Conservation (phyloP, 1,140 invertebrate species). For the Arctopsyche grandis region DNA sequence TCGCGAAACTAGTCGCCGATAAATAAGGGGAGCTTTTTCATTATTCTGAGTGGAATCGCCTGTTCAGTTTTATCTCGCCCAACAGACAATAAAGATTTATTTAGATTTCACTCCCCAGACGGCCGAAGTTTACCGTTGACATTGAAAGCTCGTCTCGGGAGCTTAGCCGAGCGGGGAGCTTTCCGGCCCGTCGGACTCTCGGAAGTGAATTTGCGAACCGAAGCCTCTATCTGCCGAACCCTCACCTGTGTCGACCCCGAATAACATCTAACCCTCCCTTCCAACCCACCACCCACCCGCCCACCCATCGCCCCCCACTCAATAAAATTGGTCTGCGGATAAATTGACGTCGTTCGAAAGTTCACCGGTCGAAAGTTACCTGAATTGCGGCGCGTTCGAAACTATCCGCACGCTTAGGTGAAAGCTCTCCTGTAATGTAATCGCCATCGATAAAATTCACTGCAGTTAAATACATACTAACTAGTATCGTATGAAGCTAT, state of each 20-base stretch:
- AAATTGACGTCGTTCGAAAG: background rate
- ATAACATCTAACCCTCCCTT: too few relatives aligned
- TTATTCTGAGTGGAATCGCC: constrained; percentile 42
- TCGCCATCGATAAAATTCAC: too few relatives aligned
- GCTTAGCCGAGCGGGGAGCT: background rate
- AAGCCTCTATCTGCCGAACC: background rate
- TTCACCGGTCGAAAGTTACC: background rate
- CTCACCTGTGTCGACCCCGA: background rate
- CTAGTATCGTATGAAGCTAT: too few relatives aligned
- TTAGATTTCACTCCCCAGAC: constrained; percentile 13
- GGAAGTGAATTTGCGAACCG: background rate
- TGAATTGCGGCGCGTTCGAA: too few relatives aligned
- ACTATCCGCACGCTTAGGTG: too few relatives aligned
- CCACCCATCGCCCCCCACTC: background rate
- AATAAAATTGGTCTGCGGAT: background rate
- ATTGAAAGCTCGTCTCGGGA: background rate
- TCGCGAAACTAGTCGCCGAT: background rate
- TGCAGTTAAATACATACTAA: too few relatives aligned
- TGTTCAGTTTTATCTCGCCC: constrained; percentile 41
- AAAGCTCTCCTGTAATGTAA: too few relatives aligned
- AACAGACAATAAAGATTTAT: constrained; percentile 40
- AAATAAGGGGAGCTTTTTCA: constrained; percentile 30
- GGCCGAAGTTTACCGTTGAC: constrained; percentile 11
- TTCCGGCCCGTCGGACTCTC: constrained; percentile 3
- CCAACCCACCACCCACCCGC: background rate